phyloP scores from a whole-genome alignment of 1,140 invertebrate genomes.

The Schlechtendalia chinensis region DNA sequence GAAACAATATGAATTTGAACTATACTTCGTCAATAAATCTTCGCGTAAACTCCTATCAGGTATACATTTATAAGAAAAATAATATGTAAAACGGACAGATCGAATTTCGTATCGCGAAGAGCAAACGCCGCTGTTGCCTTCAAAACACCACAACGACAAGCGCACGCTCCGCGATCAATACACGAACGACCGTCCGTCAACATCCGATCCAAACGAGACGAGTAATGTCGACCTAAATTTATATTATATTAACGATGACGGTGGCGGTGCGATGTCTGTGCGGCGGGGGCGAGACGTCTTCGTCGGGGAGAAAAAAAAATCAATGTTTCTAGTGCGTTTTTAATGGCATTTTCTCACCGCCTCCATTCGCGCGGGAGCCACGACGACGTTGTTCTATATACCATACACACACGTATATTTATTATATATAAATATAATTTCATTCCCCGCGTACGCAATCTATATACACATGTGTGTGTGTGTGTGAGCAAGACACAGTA shows the following conservation, averaged over 20 bases:
- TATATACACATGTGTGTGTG: not conserved
- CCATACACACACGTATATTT: not conserved
- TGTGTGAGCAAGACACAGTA: too few relatives aligned
- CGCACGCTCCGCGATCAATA: not conserved
- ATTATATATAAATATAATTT: not conserved
- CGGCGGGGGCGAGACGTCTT: not conserved
- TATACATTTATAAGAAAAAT: too few relatives aligned
- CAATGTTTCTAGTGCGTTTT: conserved; percentile 36
- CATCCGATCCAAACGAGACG: not conserved
- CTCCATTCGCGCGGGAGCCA: not conserved
- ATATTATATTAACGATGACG: not conserved
- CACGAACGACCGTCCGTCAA: not conserved
- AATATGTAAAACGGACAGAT: too few relatives aligned
- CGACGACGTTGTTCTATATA: not conserved
- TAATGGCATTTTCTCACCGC: conserved; percentile 40
- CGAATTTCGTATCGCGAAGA: too few relatives aligned
- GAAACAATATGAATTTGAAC: too few relatives aligned
- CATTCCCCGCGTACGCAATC: not conserved
- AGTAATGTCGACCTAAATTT: conserved; percentile 10
- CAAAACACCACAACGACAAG: not conserved
- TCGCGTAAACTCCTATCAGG: too few relatives aligned
- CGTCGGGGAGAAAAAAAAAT: conserved; percentile 25
- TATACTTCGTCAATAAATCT: too few relatives aligned
- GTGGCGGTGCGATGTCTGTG: not conserved
- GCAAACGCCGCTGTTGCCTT: too few relatives aligned